phyloP scores from a whole-genome alignment of 2,797 vertebrate species.

The Neosilurus mollespiculum region DNA sequence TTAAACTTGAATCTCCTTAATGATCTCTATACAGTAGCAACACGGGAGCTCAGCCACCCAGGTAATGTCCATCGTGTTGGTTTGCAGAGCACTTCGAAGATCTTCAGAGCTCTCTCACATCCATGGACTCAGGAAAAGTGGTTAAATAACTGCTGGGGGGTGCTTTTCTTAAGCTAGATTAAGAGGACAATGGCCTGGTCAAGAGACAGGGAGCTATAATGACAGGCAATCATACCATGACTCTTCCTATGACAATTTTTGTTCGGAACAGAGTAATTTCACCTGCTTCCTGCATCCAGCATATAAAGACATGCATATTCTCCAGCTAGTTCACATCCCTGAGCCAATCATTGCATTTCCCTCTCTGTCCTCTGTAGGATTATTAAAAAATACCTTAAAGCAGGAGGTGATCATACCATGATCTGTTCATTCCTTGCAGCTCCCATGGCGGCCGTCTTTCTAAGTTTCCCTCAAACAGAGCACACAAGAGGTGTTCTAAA shows the following conservation, averaged over 20 bases:
- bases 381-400: not conserved
- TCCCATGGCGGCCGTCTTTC: not conserved
- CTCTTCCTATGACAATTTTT: not conserved
- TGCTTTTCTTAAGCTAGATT: not conserved
- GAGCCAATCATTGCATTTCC: not conserved
- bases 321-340: no score
- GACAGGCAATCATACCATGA: not conserved
- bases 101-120: not conserved
- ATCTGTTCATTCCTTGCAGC: not conserved
- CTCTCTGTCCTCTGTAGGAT: not conserved
- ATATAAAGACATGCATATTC: not conserved
- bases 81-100: not conserved
- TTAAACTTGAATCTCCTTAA: not conserved
- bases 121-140: not conserved
- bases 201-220: not conserved
- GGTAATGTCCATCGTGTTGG: not conserved
- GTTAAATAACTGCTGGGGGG: not conserved
- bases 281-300: not conserved
- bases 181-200: not conserved
- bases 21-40: not conserved
- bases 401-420: not conserved
- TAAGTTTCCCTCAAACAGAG: not conserved
- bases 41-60: not conserved
- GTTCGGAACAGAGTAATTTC: not conserved
- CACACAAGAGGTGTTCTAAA: not conserved